Evolutionary conservation across 2,888 invertebrate species (phyloP), one percentile per base, ranked within the genome.

Genomic region (Mythimna loreyi): DNA sequence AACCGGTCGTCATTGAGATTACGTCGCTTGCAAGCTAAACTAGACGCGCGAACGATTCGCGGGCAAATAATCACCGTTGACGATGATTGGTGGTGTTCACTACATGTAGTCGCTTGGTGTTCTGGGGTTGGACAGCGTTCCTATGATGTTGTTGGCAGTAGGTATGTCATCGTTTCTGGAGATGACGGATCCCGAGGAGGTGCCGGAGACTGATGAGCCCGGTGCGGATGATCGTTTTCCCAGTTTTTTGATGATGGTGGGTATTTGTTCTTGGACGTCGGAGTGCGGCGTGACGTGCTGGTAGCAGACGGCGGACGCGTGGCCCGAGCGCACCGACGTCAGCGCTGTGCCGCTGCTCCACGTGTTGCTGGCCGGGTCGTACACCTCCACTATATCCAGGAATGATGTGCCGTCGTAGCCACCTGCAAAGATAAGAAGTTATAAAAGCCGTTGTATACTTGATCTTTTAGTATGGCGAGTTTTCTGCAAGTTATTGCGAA

Each of bases 381-480:
- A 99, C 68, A 98, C 97, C 93, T 99, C 99, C 25, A 99, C 98
- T 60, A 98, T 97, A 75, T 97, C 97, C 52, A 99, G 95, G 94
- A 99, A 99, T 71, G 97, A 97, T 47, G 97, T 97, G 63, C 99
- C 99, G 93, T 99, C 98, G 93, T 98, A 99, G 2, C 99, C 99
- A 66, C 99, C 99, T 98, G 90, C 19, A 55, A 62, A 45, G 0
- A 11, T 36, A 11, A 11, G 6, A 33, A n/a, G n/a, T n/a, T 3
- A 55, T 55, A 21, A 49, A 33, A 3, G 19, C 7, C 30, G 30
- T 33, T 8, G 30, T 33, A 6, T 7, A 21, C 0, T n/a, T 21
- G 6, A 9, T 9, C 28, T 28, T 52, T n/a, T 4, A 4, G n/a
- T 28, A 19, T 9, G n/a, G 9, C 28, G 49, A 23, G 23, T 49